Percentiles rank a stretch among this genome's conserved stretches.
These are phyloP conservation scores for Oasisia sp. DNA, from an alignment of 2,888 invertebrate genomes.

Conservation along the genomic window DNA sequence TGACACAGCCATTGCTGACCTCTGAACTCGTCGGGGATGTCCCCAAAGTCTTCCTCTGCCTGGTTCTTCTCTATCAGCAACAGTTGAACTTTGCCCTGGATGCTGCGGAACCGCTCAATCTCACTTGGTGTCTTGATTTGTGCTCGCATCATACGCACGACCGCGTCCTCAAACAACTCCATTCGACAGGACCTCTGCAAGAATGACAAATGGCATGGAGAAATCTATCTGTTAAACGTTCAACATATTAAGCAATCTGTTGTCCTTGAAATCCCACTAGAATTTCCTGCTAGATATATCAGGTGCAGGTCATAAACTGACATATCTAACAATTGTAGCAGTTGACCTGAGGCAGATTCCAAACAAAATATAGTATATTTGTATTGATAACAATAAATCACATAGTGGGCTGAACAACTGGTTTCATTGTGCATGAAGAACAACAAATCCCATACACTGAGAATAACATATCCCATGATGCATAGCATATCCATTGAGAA, in stretches of 20 bases:
- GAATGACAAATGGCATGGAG: background rate
- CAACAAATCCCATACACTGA: too few species aligned
- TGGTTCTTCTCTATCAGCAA: slow-evolving; percentile 82
- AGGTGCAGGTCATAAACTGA: too few species aligned
- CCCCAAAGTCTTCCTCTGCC: slow-evolving; percentile 90
- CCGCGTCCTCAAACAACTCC: slow-evolving; percentile 91
- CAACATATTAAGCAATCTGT: background rate
- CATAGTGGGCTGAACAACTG: too few species aligned
- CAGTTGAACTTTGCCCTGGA: slow-evolving; percentile 67
- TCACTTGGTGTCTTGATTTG: slow-evolving; percentile 86
- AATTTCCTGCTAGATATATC: too few species aligned
- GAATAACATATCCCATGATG: background rate
- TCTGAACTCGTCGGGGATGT: slow-evolving; percentile 95
- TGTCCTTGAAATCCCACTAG: too few species aligned
- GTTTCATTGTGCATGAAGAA: too few species aligned
- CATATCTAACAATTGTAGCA: too few species aligned
- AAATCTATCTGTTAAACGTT: background rate
- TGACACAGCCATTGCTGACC: slow-evolving; percentile 59
- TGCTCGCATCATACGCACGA: slow-evolving; percentile 81
- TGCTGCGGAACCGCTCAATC: slow-evolving; percentile 81
- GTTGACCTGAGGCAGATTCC: too few species aligned
- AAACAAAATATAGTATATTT: too few species aligned
- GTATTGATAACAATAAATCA: too few species aligned
- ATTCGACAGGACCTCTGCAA: slow-evolving; percentile 89
- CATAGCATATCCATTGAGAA: too few species aligned